Evolutionary conservation across 2,888 invertebrate species (phyloP).

Genomic region (Lymantria monacha): DNA sequence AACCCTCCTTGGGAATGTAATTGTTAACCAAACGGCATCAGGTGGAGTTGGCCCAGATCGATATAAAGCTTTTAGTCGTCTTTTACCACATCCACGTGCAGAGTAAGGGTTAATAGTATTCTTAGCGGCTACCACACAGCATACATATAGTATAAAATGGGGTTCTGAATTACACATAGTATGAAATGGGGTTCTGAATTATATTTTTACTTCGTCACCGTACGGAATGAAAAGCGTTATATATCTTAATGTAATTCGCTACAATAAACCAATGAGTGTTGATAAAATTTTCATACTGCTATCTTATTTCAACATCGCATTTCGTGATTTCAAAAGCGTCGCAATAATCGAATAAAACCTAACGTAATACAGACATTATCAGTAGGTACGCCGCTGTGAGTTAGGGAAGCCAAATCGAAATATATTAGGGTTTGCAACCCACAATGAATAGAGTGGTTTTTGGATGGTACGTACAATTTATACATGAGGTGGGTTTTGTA

Average conservation of each 20-base stretch:
- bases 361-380: constrained; percentile 2
- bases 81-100: too few species aligned
- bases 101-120: too few species aligned
- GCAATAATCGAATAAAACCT: constrained; percentile 4
- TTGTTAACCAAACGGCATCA: too few species aligned
- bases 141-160: too few species aligned
- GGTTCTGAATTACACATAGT: too few species aligned
- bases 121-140: too few species aligned
- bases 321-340: neutral
- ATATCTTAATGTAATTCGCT: neutral
- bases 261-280: neutral
- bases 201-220: too few species aligned
- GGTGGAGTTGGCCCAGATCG: too few species aligned
- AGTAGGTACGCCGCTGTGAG: constrained; percentile 4
- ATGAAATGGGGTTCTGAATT: too few species aligned
- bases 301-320: neutral
- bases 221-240: too few species aligned
- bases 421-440: constrained; percentile 10
- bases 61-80: too few species aligned
- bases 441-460: constrained; percentile 8
- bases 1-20: too few species aligned
- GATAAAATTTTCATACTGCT: neutral
- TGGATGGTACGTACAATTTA: neutral
- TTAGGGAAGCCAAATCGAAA: constrained; percentile 7
- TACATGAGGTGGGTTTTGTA: neutral